Evolutionary conservation across 2,113 vertebrate species (phyloP).

Genomic region (Paedocypris sp.): DNA sequence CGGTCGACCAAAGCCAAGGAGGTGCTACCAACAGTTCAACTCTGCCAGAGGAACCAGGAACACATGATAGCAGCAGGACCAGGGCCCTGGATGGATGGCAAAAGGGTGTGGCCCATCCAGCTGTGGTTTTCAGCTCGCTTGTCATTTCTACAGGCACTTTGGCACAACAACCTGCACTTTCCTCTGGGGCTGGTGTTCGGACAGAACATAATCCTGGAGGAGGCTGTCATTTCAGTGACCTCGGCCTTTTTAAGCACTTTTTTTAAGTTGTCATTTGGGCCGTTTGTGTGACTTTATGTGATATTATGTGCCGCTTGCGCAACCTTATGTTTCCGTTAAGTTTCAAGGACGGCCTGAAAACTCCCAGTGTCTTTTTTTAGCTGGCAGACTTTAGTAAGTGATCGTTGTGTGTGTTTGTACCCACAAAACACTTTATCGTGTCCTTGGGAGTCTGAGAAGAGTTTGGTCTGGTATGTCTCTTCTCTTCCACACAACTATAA

Average conservation of each 20-base stretch:
- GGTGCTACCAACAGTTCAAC: too few relatives aligned
- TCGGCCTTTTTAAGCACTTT: constrained; percentile 25
- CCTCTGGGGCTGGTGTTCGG: constrained; percentile 27
- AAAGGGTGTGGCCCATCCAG: constrained; percentile 18
- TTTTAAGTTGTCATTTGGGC: constrained; percentile 14
- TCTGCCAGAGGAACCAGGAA: too few relatives aligned
- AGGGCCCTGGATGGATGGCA: not conserved
- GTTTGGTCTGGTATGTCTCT: constrained; percentile 21
- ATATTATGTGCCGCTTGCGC: too few relatives aligned
- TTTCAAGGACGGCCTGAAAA: constrained; percentile 51
- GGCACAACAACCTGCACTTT: constrained; percentile 39
- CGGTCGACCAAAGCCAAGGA: too few relatives aligned
- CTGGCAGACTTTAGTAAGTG: constrained; percentile 20
- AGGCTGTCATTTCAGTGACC: constrained; percentile 35
- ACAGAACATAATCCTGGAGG: constrained; percentile 26
- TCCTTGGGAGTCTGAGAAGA: constrained; percentile 44
- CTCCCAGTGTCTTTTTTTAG: constrained; percentile 52
- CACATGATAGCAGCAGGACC: too few relatives aligned
- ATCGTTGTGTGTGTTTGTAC: constrained; percentile 7
- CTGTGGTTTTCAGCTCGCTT: constrained; percentile 34
- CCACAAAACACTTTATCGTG: constrained; percentile 1
- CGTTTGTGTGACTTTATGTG: constrained; percentile 31
- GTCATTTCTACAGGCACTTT: constrained; percentile 29
- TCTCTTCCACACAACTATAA: not conserved
- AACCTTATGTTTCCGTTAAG: constrained; percentile 39